These are phyloP conservation scores for Pampus argenteus DNA, from an alignment of 2,797 vertebrate species.

Conservation along the genomic window DNA sequence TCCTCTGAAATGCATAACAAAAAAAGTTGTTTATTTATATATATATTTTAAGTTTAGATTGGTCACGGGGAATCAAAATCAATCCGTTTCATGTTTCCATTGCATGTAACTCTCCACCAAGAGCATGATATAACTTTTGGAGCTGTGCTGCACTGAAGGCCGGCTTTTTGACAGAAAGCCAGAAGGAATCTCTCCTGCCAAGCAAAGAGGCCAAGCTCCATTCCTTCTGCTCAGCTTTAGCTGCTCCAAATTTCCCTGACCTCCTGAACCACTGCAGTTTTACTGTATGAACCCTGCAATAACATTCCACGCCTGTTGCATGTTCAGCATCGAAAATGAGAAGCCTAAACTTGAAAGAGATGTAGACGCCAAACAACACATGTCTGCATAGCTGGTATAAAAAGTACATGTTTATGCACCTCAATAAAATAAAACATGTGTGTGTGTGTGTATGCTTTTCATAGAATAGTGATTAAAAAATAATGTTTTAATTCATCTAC, in stretches of 20 bases:
- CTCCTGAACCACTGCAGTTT: slow-evolving; percentile 74
- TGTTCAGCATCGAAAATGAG: slow-evolving; percentile 46
- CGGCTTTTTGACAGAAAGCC: slow-evolving; percentile 68
- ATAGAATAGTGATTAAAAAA: background rate
- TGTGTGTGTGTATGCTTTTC: background rate
- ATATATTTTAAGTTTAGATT: slow-evolving; percentile 1
- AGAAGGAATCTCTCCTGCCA: slow-evolving; percentile 76
- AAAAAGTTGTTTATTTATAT: no score
- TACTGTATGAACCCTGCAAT: slow-evolving; percentile 66
- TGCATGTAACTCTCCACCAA: slow-evolving; percentile 53
- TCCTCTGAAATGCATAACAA: background rate
- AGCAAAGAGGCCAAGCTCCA: slow-evolving; percentile 77
- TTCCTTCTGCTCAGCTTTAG: slow-evolving; percentile 71
- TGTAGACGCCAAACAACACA: background rate
- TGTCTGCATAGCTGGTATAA: background rate
- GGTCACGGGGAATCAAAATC: slow-evolving; percentile 1
- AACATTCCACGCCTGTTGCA: slow-evolving; percentile 63
- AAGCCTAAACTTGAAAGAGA: slow-evolving; percentile 47
- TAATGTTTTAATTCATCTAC: background rate
- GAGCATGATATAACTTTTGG: slow-evolving; percentile 71
- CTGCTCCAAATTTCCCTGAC: slow-evolving; percentile 73
- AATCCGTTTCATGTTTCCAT: slow-evolving; percentile 50
- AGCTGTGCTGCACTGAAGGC: slow-evolving; percentile 57
- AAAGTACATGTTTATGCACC: background rate
- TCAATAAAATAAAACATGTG: background rate